Evolutionary conservation across 2,888 invertebrate genomes (phyloP), one percentile per base, ranked within the genome.

Genomic region (Macaria liturata): DNA sequence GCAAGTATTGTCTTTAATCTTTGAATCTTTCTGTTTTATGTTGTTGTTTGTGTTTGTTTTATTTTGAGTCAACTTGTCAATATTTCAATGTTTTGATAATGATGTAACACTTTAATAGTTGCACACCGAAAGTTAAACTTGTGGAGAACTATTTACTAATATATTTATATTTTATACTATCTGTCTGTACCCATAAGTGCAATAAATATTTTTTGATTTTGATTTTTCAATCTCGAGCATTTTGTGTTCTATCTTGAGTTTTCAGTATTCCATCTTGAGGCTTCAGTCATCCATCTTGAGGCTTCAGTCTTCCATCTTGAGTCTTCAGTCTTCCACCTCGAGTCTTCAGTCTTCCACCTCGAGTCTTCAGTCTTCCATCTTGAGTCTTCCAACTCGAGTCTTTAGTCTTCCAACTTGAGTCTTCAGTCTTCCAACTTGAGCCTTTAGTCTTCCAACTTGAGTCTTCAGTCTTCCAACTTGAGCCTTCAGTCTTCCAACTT

Each of bases 191-290:
- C 20, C 20, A 20, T 1, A 20, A 20, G 2, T 1, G 20, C 20
- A 20, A 20, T 20, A 20, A 20, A 20, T 20, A 20, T 20, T 20
- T 20, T 39, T 39, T 8, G 39, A 5, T 39, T 8, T 39, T 39
- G 39, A 7, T 42, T 3, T 4, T 42, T 42, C 3, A 5, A 42
- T 42, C 42, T 42, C 9, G 9, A n/a, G 9, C 9, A 5, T 42
- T 42, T 9, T 42, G 6, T 42, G 1, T 42, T 42, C 42, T 0
- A 42, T 42, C 42, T 42, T 4, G 1, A n/a, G 9, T 3, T 3
- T 42, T 32, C 32, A 47, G 7, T 54, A 52, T 59, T 61, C 49
- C 40, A 32, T 54, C 48, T 57, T 57, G 49, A 9, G 37, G 31
- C 31, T 51, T 50, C 30, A 32, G n/a, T 44, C 32, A 43, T 57